Conservation (phyloP, 2,888 invertebrate genomes). For the Mythimna pallens region DNA sequence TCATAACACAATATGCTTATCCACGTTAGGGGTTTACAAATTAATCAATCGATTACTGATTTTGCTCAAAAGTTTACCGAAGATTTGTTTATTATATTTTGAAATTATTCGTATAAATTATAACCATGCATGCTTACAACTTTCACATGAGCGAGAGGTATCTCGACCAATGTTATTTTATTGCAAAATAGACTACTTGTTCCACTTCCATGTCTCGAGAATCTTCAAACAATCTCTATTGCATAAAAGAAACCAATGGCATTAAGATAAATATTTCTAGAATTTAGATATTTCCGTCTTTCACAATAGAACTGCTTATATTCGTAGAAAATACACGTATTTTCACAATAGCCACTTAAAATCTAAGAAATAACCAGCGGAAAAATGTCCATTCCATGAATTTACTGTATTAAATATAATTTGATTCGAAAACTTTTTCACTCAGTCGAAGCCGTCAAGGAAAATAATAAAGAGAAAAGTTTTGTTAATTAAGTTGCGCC, state of each 20-base stretch:
- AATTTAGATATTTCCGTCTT: conserved; percentile 1
- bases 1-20: neutral
- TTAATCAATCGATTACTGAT: neutral
- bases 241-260: conserved; percentile 4
- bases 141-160: conserved; percentile 25
- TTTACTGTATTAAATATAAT: conserved; percentile 40
- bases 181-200: conserved; percentile 20
- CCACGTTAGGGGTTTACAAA: neutral
- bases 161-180: conserved; percentile 19
- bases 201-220: conserved; percentile 27
- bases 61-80: neutral
- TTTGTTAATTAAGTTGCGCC: conserved; percentile 41
- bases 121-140: conserved; percentile 19
- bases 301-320: neutral
- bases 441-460: conserved; percentile 21
- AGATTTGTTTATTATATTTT: neutral
- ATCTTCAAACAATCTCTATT: conserved; percentile 15
- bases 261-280: conserved; percentile 4
- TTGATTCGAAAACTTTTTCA: conserved; percentile 47
- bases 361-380: neutral
- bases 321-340: conserved; percentile 8
- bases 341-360: conserved; percentile 10
- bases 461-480: conserved; percentile 55
- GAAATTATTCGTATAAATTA: neutral
- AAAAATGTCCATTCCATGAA: conserved; percentile 18